These are phyloP conservation scores for Alethe diademata DNA, from an alignment of 2,113 vertebrate genomes.

Conservation along the genomic window DNA sequence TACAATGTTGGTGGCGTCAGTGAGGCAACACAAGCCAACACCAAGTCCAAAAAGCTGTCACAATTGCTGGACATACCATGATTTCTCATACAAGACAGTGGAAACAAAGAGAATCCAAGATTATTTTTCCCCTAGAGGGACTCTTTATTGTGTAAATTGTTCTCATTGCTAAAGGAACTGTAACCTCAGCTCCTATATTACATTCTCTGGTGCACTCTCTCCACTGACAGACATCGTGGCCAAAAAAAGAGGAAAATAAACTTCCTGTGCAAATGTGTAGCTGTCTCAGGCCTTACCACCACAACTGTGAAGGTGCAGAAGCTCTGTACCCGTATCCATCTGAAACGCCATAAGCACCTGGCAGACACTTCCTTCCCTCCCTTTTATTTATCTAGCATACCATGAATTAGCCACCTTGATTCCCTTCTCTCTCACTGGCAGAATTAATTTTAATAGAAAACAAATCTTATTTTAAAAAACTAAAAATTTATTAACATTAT, in stretches of 20 bases:
- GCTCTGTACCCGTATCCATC: accelerated
- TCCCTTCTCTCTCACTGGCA: neutral
- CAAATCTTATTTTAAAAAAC: neutral
- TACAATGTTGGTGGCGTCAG: neutral
- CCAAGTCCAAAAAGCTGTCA: neutral
- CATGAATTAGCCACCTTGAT: neutral
- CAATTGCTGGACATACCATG: accelerated
- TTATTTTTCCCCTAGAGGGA: neutral
- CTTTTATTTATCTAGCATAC: neutral
- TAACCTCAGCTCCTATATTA: neutral
- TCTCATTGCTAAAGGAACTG: neutral
- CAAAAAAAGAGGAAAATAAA: neutral
- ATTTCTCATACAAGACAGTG: neutral
- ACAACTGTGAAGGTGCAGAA: neutral
- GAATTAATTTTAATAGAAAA: neutral
- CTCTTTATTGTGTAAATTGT: neutral
- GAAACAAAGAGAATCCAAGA: neutral
- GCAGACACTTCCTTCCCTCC: neutral
- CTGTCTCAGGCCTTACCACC: neutral
- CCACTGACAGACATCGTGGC: neutral
- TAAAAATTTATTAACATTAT: neutral
- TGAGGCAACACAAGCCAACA: neutral
- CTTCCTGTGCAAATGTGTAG: neutral
- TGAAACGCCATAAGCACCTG: neutral
- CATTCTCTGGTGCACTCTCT: neutral